phyloP scores from a whole-genome alignment of 2,797 vertebrate species.

The Hozukius guyotensis region DNA sequence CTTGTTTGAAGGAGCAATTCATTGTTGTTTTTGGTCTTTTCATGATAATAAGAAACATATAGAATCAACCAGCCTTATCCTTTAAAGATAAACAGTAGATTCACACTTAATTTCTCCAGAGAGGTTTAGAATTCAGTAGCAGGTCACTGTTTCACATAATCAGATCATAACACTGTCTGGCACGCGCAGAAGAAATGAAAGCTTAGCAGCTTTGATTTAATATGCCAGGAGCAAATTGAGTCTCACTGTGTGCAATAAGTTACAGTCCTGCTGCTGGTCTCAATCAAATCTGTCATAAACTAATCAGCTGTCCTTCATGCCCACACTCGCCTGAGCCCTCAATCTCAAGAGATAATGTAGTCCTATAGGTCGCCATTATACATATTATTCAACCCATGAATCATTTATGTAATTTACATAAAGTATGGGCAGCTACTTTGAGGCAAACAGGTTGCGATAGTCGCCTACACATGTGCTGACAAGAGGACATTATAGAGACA shows the following conservation, averaged over 20 bases:
- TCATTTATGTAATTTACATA: neutral
- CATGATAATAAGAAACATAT: neutral
- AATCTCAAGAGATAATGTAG: neutral
- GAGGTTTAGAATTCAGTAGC: conserved; percentile 47
- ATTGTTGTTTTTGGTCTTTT: neutral
- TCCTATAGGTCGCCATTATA: neutral
- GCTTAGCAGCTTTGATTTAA: conserved; percentile 73
- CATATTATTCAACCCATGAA: neutral
- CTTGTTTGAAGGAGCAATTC: neutral
- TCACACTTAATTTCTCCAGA: conserved; percentile 53
- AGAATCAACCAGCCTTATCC: neutral
- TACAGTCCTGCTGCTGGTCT: conserved; percentile 60
- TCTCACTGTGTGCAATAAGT: conserved; percentile 66
- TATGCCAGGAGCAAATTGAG: conserved; percentile 76
- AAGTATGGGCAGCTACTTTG: neutral
- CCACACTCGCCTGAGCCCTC: conserved; percentile 1
- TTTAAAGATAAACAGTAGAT: neutral
- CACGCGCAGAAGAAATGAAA: conserved; percentile 51
- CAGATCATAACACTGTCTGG: conserved; percentile 61
- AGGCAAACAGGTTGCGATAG: neutral
- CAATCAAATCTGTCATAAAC: conserved; percentile 65
- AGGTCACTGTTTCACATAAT: conserved; percentile 67
- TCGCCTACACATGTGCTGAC: neutral
- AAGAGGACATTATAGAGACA: conserved; percentile 8
- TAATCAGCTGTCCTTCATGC: conserved; percentile 29